A percentile compares a stretch with the other conserved stretches of the same genome.
phyloP scores from a whole-genome alignment of 2,113 vertebrate genomes.

The Odontophorus gujanensis region DNA sequence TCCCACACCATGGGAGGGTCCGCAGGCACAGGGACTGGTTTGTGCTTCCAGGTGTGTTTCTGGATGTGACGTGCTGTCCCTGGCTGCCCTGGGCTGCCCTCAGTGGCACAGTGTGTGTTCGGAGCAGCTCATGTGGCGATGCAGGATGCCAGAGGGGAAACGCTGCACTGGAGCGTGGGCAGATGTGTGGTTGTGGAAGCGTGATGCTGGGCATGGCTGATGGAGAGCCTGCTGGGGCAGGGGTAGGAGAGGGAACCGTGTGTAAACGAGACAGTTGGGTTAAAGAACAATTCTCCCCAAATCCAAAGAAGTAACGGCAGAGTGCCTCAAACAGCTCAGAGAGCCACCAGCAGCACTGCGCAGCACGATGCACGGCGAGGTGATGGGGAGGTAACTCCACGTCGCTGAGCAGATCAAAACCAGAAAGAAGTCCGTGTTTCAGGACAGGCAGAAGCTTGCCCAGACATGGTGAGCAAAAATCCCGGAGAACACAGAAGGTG shows the following conservation, averaged over 20 bases:
- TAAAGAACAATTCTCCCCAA: not conserved
- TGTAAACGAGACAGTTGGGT: not conserved
- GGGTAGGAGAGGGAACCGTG: not conserved
- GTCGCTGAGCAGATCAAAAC: not conserved
- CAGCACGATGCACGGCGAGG: accelerated
- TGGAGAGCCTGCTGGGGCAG: not conserved
- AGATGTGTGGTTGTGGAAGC: not conserved
- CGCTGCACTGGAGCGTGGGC: not conserved
- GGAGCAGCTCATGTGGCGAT: not conserved
- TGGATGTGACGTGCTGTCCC: not conserved
- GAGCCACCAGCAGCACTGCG: too few species aligned
- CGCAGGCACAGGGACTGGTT: accelerated
- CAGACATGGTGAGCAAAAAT: not conserved
- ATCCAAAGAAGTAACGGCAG: not conserved
- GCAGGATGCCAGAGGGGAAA: not conserved
- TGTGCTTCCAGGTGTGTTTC: not conserved
- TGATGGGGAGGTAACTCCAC: not conserved
- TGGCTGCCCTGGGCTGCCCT: not conserved
- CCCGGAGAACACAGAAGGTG: not conserved
- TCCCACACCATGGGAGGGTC: not conserved
- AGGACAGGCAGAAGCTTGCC: not conserved
- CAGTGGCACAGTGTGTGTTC: accelerated
- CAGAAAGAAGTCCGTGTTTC: not conserved
- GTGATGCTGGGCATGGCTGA: not conserved
- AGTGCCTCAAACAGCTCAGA: not conserved